Base-by-base conservation (phyloP, 2,797 vertebrate genomes). In the Liparis tanakae region DNA sequence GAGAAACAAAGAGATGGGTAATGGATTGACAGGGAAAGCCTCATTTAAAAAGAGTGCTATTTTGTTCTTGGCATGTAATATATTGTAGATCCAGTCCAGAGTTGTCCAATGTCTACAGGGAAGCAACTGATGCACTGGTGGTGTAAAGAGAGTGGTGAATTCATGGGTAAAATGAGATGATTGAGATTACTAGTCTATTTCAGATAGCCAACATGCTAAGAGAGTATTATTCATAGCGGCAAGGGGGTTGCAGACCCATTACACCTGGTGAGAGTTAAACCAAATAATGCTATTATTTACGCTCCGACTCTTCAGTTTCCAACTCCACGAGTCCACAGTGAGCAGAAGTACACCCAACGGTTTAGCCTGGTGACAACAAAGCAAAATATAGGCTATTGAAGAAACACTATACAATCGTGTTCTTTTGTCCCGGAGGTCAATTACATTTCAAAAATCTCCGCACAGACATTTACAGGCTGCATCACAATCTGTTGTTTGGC, bases 401-500 rank as follows among this genome's bases (percentile, higher is more conserved):
- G 41, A 72, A 61, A 80, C 65, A 51, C 63, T 10, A 50, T 65
- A 54, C 46, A 68, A 46, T 77, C 51, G 33, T 69, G 60, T 80
- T 44, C 54, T 46, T 41, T 43, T 74, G 60, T 50, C 56, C 59
- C 64, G 20, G 58, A 22, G 66, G 17, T 80, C 74, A 76, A 88
- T 89, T 79, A 83, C 78, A 74, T 81, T 82, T 80, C 72, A 63
- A 57, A 77, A 75, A 37, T 78, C 72, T 79, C 67, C 34, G 63
- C 67, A 41, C 41, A 68, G 85, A 76, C 80, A 66, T 87, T 88
- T 81, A 91, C 54, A 82, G 75, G 87, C 81, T 53, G 85, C 84
- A 81, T 89, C 84, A 81, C 75, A 83, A 81, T 81, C 82, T 84
- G 85, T 81, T 84, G 82, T 87, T 85, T 88, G 90, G 92, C 91